Percentiles rank a stretch among this genome's conserved stretches.
These are phyloP conservation scores for Eremophila alpestris DNA, from an alignment of 2,797 vertebrate genomes.

Conservation along the genomic window DNA sequence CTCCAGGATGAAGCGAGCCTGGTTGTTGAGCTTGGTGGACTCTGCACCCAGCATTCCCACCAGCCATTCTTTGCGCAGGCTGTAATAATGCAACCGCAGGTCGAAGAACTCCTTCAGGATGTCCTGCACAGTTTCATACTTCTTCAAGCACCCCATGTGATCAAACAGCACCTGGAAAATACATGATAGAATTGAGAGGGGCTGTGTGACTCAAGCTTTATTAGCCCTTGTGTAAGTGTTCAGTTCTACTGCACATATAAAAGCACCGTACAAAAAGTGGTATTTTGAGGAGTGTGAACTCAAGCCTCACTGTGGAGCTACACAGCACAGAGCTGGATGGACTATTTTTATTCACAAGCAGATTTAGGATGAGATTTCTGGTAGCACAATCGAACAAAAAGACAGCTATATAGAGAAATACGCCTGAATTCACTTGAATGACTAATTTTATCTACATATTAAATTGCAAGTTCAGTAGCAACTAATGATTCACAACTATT, in stretches of 20 bases:
- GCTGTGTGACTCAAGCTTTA: not conserved
- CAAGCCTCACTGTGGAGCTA: not conserved
- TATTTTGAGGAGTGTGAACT: not conserved
- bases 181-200: not conserved
- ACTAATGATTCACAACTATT: not conserved
- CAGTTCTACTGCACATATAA: not conserved
- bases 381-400: not conserved
- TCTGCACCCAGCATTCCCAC: constrained; percentile 93
- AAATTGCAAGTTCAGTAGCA: not conserved
- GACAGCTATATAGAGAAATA: not conserved
- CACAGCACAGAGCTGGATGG: not conserved
- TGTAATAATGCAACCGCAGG: constrained; percentile 93
- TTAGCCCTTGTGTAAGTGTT: not conserved
- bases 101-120: constrained; percentile 98
- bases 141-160: constrained; percentile 98
- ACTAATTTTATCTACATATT: not conserved
- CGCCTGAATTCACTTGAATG: not conserved
- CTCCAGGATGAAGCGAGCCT: constrained; percentile 96
- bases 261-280: fast-evolving
- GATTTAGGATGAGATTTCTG: not conserved
- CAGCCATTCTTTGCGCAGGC: constrained; percentile 95
- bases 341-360: not conserved
- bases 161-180: constrained; percentile 92
- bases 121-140: constrained; percentile 96
- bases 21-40: constrained; percentile 93